Percentiles rank a stretch among this genome's conserved stretches.
Conservation (phyloP, 2,113 vertebrate species). For the Scalopus aquaticus region DNA sequence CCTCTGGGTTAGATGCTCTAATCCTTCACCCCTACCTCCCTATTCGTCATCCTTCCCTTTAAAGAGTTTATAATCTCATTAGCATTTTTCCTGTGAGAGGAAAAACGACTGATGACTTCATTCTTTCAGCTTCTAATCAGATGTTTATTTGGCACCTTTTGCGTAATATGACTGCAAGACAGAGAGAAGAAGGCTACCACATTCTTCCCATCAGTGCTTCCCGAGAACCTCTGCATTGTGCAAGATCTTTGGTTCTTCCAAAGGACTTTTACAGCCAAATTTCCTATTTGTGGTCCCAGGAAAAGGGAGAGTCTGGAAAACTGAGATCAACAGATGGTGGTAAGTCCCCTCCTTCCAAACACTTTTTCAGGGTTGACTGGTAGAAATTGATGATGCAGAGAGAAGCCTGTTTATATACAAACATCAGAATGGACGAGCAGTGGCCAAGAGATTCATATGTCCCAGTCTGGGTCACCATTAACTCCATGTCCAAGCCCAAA, state of each 20-base stretch:
- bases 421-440: background rate
- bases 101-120: background rate
- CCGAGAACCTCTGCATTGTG: background rate
- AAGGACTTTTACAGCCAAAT: background rate
- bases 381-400: background rate
- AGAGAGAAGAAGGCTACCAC: background rate
- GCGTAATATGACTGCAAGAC: background rate
- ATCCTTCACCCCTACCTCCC: background rate
- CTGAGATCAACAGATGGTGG: slow-evolving; percentile 19
- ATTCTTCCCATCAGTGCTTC: background rate
- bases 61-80: slow-evolving; percentile 43
- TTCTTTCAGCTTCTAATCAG: slow-evolving; percentile 47
- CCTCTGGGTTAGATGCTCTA: background rate
- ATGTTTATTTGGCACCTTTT: slow-evolving; percentile 37
- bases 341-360: background rate
- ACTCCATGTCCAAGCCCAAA: background rate
- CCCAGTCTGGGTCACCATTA: background rate
- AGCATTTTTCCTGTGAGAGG: background rate
- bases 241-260: background rate
- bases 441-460: background rate
- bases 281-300: background rate
- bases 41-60: slow-evolving; percentile 16
- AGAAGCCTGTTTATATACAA: background rate
- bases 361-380: background rate
- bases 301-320: slow-evolving; percentile 25